Percentiles rank a stretch among this genome's conserved stretches.
Conservation (phyloP, 2,888 invertebrate genomes). For the Acronicta psi region DNA sequence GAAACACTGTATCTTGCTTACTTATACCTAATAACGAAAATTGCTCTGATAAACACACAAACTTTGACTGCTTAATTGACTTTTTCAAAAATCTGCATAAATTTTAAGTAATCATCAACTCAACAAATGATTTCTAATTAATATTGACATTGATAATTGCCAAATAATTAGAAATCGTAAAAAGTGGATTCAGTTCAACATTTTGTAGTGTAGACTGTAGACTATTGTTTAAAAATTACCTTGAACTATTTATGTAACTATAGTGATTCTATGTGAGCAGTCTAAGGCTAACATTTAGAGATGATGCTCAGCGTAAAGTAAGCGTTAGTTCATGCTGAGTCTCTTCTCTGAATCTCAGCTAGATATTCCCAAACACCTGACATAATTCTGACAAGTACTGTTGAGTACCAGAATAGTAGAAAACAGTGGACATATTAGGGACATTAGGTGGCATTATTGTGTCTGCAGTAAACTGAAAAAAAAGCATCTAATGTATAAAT, state of each 20-base stretch:
- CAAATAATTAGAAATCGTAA: conserved; percentile 33
- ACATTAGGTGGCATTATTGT: conserved; percentile 10
- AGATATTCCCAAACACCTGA: conserved; percentile 32
- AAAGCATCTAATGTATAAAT: too few species aligned
- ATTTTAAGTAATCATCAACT: too few species aligned
- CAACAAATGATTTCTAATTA: too few species aligned
- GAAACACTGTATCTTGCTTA: conserved; percentile 42
- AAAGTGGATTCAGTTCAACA: not conserved
- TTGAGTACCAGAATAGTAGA: conserved; percentile 22
- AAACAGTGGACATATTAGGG: conserved; percentile 7
- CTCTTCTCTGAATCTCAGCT: too few species aligned
- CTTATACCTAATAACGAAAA: conserved; percentile 48
- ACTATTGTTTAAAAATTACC: conserved; percentile 23
- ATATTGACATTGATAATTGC: conserved; percentile 13
- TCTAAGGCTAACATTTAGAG: too few species aligned
- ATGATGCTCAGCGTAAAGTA: too few species aligned
- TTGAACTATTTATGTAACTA: conserved; percentile 24
- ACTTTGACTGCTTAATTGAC: not conserved
- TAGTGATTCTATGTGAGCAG: conserved; percentile 13
- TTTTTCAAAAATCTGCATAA: too few species aligned
- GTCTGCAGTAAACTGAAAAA: not conserved
- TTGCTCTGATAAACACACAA: conserved; percentile 8
- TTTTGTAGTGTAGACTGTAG: too few species aligned
- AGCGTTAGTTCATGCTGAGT: too few species aligned
- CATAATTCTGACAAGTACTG: conserved; percentile 28